Evolutionary conservation across 2,113 vertebrate genomes (phyloP).

Genomic region (Campylorhamphus procurvoides): DNA sequence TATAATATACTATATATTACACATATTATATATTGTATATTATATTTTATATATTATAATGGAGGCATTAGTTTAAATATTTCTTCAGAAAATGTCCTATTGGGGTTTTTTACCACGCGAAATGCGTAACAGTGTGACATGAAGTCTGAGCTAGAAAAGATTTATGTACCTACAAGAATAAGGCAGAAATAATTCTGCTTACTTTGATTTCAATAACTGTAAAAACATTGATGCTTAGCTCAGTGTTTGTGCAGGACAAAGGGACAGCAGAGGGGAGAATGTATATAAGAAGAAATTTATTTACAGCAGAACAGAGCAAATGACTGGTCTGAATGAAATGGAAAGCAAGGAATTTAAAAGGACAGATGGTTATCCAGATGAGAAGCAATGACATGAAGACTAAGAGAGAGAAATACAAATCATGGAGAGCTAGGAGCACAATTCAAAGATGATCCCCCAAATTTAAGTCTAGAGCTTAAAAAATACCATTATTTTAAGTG

Average conservation of each 20-base stretch:
- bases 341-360: not conserved
- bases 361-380: not conserved
- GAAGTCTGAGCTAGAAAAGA: too few species aligned
- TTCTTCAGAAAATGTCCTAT: too few species aligned
- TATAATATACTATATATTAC: too few species aligned
- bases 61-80: too few species aligned
- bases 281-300: not conserved
- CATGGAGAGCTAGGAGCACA: not conserved
- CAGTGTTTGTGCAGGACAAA: not conserved
- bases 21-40: too few species aligned
- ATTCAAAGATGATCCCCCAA: not conserved
- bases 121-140: too few species aligned
- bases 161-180: not conserved
- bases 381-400: not conserved
- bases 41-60: too few species aligned
- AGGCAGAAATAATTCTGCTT: not conserved
- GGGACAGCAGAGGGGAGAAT: not conserved
- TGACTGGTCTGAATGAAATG: not conserved
- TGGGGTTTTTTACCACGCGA: too few species aligned
- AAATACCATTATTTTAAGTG: not conserved
- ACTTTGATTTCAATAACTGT: not conserved
- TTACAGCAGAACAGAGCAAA: not conserved
- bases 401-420: not conserved
- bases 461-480: not conserved
- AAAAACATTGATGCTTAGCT: not conserved